Base-by-base conservation (phyloP, 2,888 invertebrate genomes). In the Hydrotaea diabolus region DNA sequence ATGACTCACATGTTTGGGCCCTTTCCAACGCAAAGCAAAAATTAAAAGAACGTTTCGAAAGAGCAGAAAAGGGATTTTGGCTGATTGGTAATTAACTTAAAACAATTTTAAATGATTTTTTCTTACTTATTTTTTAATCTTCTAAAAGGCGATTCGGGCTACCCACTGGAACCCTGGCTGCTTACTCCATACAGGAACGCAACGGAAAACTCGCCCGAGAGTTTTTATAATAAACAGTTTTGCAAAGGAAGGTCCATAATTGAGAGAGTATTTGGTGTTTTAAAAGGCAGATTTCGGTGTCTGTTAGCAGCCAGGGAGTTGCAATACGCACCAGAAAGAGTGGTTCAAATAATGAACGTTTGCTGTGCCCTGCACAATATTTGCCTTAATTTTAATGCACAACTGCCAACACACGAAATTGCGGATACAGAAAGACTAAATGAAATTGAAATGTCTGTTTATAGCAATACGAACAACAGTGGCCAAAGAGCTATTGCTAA, bases 361-460 rank as follows among this genome's bases (percentile, higher is more conserved):
- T 81, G 78, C 43, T 81, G 78, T 49, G 80, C 74, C 23, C 74
- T 77, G 62, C 77, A 84, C 57, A 84, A 81, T 72, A 75, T 81
- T 62, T 77, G 77, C 23, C 23, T 55, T 69, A 71, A 69, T 39
- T 75, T 74, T 74, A 78, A 78, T 59, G 74, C 36, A 17, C 49
- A 78, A 72, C 39, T 77, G 49, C 76, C 69, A 55, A 31, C n/a
- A 75, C 21, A 57, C 36, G 49, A 59, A 59, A 71, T 62, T 62
- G 64, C 53, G 53, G 53, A 81, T 23, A 66, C 74, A 79, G 73
- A 79, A 78, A 79, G 66, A 17, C 57, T 57, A 55, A 79, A 79
- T 79, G 31, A 66, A 64, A 72, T 72, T 73, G 62, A 39, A 39
- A 26, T 73, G 31, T 31, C 71, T 64, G 59, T 53, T 59, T 23